Evolutionary conservation across 2,113 vertebrate genomes (phyloP).

Genomic region (Pluvialis apricaria): DNA sequence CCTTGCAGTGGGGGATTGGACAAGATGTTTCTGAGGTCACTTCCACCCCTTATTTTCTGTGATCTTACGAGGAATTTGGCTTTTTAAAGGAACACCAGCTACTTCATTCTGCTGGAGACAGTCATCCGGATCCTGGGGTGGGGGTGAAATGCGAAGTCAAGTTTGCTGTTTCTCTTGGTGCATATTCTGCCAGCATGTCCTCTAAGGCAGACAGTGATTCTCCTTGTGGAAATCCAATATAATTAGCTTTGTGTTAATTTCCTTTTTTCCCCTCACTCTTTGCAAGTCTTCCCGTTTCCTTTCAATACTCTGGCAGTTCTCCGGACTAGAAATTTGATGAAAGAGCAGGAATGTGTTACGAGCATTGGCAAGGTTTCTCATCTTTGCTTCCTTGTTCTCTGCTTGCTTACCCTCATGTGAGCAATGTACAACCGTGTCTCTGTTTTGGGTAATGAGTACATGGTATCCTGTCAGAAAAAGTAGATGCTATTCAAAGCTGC

Average conservation of each 20-base stretch:
- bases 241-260: neutral
- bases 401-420: neutral
- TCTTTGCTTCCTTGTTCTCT: neutral
- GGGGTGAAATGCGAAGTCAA: neutral
- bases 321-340: neutral
- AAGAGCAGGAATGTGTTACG: neutral
- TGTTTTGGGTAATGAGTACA: neutral
- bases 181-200: neutral
- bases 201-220: neutral
- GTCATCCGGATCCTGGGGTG: neutral
- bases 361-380: neutral
- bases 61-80: neutral
- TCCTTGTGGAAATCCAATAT: neutral
- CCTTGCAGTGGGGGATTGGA: no score
- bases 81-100: neutral
- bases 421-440: rapidly evolving
- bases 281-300: neutral
- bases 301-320: neutral
- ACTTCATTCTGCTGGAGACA: neutral
- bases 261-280: neutral
- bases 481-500: neutral
- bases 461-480: neutral
- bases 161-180: neutral
- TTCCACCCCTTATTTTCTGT: neutral
- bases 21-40: neutral